Conservation (phyloP, 2,797 vertebrate species). For the Salarias fasciatus region DNA sequence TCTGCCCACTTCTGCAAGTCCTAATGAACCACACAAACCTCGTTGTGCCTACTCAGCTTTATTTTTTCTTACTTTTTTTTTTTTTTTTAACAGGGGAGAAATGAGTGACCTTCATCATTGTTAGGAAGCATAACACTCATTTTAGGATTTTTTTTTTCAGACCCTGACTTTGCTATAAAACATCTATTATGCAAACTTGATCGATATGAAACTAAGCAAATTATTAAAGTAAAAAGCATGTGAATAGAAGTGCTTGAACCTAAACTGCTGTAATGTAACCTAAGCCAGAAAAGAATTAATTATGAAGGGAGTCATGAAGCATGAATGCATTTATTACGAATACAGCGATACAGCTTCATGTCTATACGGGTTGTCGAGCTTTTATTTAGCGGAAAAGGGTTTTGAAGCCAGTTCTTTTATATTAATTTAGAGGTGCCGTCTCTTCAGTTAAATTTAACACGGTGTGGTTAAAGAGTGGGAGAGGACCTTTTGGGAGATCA, state of each 20-base stretch:
- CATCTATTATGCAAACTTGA: neutral
- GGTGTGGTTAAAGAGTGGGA: neutral
- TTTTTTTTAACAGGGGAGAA: constrained; percentile 7
- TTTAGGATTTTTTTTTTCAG: neutral
- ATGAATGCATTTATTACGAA: too few species aligned
- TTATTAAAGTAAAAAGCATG: neutral
- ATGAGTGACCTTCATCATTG: constrained; percentile 14
- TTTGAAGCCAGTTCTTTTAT: neutral
- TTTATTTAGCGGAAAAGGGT: neutral
- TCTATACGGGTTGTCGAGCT: too few species aligned
- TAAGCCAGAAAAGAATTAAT: too few species aligned
- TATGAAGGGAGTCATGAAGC: too few species aligned
- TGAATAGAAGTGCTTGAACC: neutral
- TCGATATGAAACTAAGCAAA: neutral
- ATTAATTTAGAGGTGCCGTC: neutral
- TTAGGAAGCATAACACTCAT: neutral
- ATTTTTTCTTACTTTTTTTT: neutral
- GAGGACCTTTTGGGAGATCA: neutral
- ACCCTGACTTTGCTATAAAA: neutral
- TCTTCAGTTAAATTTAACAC: neutral
- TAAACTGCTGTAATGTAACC: neutral
- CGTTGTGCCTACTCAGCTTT: constrained; percentile 17
- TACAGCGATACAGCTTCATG: too few species aligned
- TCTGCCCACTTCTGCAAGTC: constrained; percentile 20
- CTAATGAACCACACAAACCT: constrained; percentile 13